A percentile compares a stretch with the other conserved stretches of the same genome.
Evolutionary conservation across 2,888 invertebrate species (phyloP).

Genomic region (Drepana falcataria): DNA sequence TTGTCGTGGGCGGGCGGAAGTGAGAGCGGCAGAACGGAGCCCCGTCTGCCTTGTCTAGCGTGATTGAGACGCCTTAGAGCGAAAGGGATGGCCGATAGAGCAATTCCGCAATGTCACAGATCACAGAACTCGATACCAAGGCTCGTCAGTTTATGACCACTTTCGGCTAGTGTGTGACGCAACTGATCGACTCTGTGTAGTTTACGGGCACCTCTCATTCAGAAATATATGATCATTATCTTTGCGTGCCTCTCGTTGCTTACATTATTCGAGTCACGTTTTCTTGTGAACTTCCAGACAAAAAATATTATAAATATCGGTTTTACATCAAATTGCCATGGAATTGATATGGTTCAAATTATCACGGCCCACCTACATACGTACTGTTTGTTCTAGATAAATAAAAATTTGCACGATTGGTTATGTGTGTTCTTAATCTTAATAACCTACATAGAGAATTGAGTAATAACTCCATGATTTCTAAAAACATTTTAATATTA

Average conservation of each 20-base stretch:
- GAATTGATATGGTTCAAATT: slow-evolving; percentile 47
- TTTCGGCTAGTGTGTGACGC: slow-evolving; percentile 66
- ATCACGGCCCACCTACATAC: slow-evolving; percentile 16
- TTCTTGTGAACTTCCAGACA: slow-evolving; percentile 25
- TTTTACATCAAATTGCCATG: slow-evolving; percentile 30
- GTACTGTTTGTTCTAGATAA: not conserved
- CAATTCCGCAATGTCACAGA: slow-evolving; percentile 65
- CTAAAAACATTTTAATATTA: too few species aligned
- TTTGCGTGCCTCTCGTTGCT: slow-evolving; percentile 36
- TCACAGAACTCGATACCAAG: slow-evolving; percentile 62
- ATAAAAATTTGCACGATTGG: not conserved
- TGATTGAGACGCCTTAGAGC: slow-evolving; percentile 32
- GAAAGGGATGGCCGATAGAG: slow-evolving; percentile 45
- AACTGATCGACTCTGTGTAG: slow-evolving; percentile 36
- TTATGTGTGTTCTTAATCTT: not conserved
- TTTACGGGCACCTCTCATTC: slow-evolving; percentile 44
- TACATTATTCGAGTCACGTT: slow-evolving; percentile 56
- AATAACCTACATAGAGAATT: not conserved
- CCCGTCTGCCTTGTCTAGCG: slow-evolving; percentile 62
- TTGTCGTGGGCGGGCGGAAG: slow-evolving; percentile 74
- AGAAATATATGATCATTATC: slow-evolving; percentile 50
- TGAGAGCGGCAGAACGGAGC: slow-evolving; percentile 64
- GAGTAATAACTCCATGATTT: not conserved
- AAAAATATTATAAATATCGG: slow-evolving; percentile 45
- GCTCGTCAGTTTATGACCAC: slow-evolving; percentile 69